Base-by-base conservation (phyloP, 2,888 invertebrate species). In the Drosophila phalerata region DNA sequence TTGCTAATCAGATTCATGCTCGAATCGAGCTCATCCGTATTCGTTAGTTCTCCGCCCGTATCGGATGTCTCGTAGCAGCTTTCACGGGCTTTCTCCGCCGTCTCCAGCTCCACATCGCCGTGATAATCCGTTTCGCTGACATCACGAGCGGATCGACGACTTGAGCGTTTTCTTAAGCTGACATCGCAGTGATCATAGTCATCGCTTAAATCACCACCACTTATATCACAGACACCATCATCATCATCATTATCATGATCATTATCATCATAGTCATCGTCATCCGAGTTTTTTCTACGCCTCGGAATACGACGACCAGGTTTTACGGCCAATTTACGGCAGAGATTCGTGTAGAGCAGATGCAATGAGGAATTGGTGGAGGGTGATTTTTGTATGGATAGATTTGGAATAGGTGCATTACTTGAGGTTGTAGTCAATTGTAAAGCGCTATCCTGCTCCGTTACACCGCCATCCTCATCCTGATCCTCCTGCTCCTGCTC, bases 1-100 rank as follows among this genome's bases (percentile, higher is more conserved):
- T 91, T 92, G 90, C 91, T 92, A 70, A 90, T 89, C 67, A 91
- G 85, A 83, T 92, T 92, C 85, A 89, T 88, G 81, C 91, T 92
- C 43, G 91, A 91, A 85, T 92, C 91, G 67, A 90, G 89, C 57
- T 92, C 90, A 61, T 88, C 91, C 56, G 90, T 87, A 56, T 90
- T 92, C 71, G 91, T 91, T 30, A 91, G 72, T 45, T 92, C 92
- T 43, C 91, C 92, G 25, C 91, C 91, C 53, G 92, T 92, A 73
- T 92, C 92, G 38, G 92, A 92, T 22, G 92, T 92, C 84, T 92
- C 92, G 82, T 91, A 92, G 88, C 91, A 92, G 85, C 91, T 90
- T 57, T 91, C 90, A 11, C 87, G 88, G 5, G 83, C 79, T 22
- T 79, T 86, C 37, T 80, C 80, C 28, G 79, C 88, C 37, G 81